Evolutionary conservation across 2,888 invertebrate species (phyloP), one percentile per base, ranked within the genome.

Genomic region (Hetaerina titia): DNA sequence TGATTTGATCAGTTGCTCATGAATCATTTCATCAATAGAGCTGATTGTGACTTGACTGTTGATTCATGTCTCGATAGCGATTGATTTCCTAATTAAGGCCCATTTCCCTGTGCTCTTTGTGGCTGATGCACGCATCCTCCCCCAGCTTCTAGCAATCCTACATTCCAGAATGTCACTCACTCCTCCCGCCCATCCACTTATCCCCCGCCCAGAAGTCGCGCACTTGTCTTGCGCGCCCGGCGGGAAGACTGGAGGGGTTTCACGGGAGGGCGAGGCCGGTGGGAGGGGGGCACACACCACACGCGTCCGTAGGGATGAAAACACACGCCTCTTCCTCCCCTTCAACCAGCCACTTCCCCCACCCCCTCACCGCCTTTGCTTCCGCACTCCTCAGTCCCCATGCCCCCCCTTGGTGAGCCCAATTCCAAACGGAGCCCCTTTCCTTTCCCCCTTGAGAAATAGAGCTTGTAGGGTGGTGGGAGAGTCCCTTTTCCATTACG

Each of bases 401-500:
- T 45, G 45, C 45, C 45, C 45, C 45, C 45, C 45, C 45, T 45
- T 4, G 45, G 45, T 45, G 45, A 45, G 45, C 45, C 45, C 69
- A 69, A 69, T 69, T 22, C n/a, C 69, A 69, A 69, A n/a, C n/a
- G 22, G 6, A 69, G n/a, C 69, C 69, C 69, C 69, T 69, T 45
- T 22, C n/a, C 69, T 9, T 22, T 69, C n/a, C 69, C 69, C 69
- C 69, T 69, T 69, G 69, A 69, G 69, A 69, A 69, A 69, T 69
- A 69, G 69, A 69, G n/a, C n/a, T 19, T n/a, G 69, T 45, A 69
- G 69, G 69, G 69, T n/a, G 69, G 69, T 7, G 17, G 90, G 31
- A 63, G 25, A n/a, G 17, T 31, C n/a, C 90, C 90, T 63, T 90
- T 90, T 90, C 90, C 90, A 90, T 90, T 90, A 90, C 22, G 60